Percentiles rank a stretch among this genome's conserved stretches.
Conservation (phyloP, 2,113 vertebrate genomes). For the Quiscalus mexicanus region DNA sequence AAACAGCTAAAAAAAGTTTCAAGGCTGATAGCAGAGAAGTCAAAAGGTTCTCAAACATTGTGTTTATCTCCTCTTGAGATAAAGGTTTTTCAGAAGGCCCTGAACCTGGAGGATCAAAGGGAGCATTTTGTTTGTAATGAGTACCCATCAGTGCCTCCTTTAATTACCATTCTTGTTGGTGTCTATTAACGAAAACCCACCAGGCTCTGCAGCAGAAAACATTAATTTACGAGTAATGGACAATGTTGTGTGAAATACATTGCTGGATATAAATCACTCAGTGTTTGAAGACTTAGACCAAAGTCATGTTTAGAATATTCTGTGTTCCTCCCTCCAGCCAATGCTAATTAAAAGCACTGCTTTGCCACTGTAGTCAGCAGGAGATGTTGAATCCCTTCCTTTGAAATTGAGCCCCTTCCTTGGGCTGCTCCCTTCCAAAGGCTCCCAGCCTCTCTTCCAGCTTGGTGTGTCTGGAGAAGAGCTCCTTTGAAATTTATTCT, state of each 20-base stretch:
- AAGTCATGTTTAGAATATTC: neutral
- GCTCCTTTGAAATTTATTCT: neutral
- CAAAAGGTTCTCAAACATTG: neutral
- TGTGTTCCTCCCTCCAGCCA: neutral
- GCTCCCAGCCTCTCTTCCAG: neutral
- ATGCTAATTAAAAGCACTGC: neutral
- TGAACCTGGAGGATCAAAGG: neutral
- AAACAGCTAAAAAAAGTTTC: neutral
- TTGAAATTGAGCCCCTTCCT: neutral
- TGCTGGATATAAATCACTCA: neutral
- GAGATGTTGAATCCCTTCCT: neutral
- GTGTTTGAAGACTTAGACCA: neutral
- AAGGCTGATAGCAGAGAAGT: neutral
- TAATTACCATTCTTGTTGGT: slow-evolving; percentile 47
- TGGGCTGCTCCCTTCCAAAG: neutral
- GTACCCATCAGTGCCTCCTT: neutral
- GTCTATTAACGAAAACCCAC: neutral
- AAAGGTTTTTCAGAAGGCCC: neutral
- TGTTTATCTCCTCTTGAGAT: neutral
- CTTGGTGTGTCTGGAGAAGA: neutral
- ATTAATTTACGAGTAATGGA: neutral
- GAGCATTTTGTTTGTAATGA: neutral
- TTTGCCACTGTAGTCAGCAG: neutral
- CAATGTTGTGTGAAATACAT: neutral
- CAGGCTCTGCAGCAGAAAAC: neutral